Evolutionary conservation across 2,797 vertebrate genomes (phyloP).

Genomic region (Tangara arthus): DNA sequence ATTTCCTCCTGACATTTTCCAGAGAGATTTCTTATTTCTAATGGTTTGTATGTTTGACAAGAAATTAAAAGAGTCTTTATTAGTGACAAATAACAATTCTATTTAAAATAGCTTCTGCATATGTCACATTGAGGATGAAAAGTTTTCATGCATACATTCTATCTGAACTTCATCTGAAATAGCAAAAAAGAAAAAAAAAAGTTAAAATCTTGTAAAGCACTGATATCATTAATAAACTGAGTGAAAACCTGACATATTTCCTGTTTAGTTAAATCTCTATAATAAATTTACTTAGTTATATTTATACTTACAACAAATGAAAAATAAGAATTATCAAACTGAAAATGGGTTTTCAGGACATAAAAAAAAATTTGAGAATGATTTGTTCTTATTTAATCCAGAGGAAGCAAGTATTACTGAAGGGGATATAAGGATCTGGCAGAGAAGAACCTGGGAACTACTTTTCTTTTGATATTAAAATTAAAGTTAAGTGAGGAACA

Average conservation of each 20-base stretch:
- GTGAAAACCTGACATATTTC: neutral
- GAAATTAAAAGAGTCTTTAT: neutral
- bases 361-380: neutral
- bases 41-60: neutral
- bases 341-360: neutral
- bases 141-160: neutral
- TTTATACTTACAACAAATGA: neutral
- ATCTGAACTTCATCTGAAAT: neutral
- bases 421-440: neutral
- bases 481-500: neutral
- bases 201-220: neutral
- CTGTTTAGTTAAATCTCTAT: neutral
- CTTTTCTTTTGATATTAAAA: neutral
- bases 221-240: neutral
- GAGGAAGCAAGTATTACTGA: neutral
- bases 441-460: neutral
- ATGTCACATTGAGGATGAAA: neutral
- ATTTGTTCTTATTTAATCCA: neutral
- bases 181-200: neutral
- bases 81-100: neutral
- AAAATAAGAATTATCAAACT: neutral
- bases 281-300: neutral
- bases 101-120: neutral
- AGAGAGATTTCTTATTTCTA: neutral
- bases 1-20: neutral